A percentile compares a stretch with the other conserved stretches of the same genome.
Conservation (phyloP, 2,113 vertebrate genomes). For the Engystomops pustulosus region DNA sequence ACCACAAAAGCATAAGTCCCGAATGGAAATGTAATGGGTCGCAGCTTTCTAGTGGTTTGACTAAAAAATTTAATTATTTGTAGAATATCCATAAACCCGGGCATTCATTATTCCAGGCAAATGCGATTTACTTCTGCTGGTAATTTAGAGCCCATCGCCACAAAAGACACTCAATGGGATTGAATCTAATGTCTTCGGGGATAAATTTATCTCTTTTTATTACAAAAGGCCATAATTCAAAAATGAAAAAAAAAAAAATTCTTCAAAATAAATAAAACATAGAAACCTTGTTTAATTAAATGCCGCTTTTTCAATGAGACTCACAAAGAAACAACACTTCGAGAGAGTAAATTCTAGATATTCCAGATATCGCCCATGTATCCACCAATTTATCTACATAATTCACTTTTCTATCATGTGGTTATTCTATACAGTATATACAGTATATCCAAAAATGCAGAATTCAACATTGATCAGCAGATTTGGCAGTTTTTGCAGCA, state of each 20-base stretch:
- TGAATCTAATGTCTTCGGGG: neutral
- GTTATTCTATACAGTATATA: too few species aligned
- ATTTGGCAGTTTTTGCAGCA: too few species aligned
- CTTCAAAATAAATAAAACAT: neutral
- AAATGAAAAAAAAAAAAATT: neutral
- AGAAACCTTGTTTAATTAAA: neutral
- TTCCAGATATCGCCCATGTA: too few species aligned
- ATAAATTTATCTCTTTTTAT: slow-evolving; percentile 2
- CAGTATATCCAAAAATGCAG: too few species aligned
- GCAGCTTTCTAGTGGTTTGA: slow-evolving; percentile 30
- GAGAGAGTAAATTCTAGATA: too few species aligned
- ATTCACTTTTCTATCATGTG: too few species aligned
- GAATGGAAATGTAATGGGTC: slow-evolving; percentile 10
- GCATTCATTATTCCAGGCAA: slow-evolving; percentile 46
- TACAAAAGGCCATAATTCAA: neutral
- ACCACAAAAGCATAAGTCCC: neutral
- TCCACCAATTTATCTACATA: too few species aligned
- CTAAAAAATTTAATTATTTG: slow-evolving; percentile 44
- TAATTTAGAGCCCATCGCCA: slow-evolving; percentile 6
- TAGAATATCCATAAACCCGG: slow-evolving; percentile 38
- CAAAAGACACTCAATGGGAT: neutral
- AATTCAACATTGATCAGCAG: too few species aligned
- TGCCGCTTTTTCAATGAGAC: neutral
- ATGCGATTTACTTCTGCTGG: slow-evolving; percentile 1
- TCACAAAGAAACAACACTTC: too few species aligned